phyloP scores from a whole-genome alignment of 2,888 invertebrate genomes.

The Apamea crenata region DNA sequence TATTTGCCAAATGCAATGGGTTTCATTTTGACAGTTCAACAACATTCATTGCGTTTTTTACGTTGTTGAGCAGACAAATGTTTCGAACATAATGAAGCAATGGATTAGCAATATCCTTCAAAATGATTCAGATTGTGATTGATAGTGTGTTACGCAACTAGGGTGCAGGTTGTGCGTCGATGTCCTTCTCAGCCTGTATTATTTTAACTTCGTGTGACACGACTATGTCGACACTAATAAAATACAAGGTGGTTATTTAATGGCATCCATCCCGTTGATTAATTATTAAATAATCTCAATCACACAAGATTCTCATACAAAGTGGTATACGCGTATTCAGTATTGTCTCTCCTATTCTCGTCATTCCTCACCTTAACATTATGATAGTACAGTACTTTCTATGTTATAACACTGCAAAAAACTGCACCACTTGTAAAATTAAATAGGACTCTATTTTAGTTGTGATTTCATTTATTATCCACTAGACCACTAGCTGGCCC shows the following conservation, averaged over 20 bases:
- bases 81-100: too few relatives aligned
- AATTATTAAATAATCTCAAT: not conserved
- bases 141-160: too few relatives aligned
- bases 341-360: not conserved
- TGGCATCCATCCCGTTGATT: not conserved
- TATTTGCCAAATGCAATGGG: too few relatives aligned
- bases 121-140: too few relatives aligned
- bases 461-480: not conserved
- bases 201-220: not conserved
- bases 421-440: conserved; percentile 42
- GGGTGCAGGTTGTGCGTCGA: not conserved
- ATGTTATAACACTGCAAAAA: conserved; percentile 4
- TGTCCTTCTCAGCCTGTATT: not conserved
- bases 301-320: not conserved
- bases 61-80: too few relatives aligned
- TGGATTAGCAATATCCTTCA: too few relatives aligned
- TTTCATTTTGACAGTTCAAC: too few relatives aligned
- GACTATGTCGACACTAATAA: not conserved
- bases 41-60: too few relatives aligned
- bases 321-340: not conserved
- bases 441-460: not conserved
- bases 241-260: not conserved
- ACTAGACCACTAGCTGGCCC: too few relatives aligned
- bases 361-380: conserved; percentile 16
- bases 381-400: conserved; percentile 25